Percentiles rank a stretch among this genome's conserved stretches.
phyloP scores from a whole-genome alignment of 1,140 invertebrate species.

The Nasonia longicornis region DNA sequence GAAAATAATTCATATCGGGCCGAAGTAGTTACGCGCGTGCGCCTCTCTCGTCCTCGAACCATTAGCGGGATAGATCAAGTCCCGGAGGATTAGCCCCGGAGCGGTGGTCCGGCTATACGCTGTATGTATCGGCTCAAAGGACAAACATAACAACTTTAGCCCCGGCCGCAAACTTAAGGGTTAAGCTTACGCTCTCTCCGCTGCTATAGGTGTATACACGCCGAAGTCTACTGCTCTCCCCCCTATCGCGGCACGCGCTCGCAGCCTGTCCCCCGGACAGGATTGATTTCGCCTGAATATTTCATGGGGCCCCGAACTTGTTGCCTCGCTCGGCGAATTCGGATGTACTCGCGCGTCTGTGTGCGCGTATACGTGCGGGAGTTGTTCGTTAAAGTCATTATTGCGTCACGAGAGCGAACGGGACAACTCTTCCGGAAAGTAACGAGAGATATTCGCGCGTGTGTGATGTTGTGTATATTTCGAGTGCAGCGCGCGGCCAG shows the following conservation, averaged over 20 bases:
- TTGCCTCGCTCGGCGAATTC: constrained; percentile 47
- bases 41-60: constrained; percentile 46
- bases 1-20: no score
- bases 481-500: neutral
- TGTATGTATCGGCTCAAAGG: constrained; percentile 62
- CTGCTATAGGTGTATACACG: neutral
- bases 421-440: neutral
- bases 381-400: constrained; percentile 63
- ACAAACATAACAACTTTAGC: constrained; percentile 70
- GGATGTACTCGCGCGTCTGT: neutral
- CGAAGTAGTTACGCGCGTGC: no score
- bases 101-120: constrained; percentile 41
- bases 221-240: neutral
- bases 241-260: constrained; percentile 50
- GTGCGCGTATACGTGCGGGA: neutral
- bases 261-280: constrained; percentile 49
- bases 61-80: constrained; percentile 65
- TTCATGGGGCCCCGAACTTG: constrained; percentile 62
- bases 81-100: constrained; percentile 64
- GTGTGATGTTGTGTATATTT: no score
- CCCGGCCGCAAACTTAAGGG: constrained; percentile 67
- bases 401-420: constrained; percentile 54
- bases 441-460: neutral
- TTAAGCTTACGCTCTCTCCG: constrained; percentile 58
- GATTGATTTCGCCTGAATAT: constrained; percentile 70